Evolutionary conservation across 2,797 vertebrate genomes (phyloP).

Genomic region (Poeciliopsis gracilis): DNA sequence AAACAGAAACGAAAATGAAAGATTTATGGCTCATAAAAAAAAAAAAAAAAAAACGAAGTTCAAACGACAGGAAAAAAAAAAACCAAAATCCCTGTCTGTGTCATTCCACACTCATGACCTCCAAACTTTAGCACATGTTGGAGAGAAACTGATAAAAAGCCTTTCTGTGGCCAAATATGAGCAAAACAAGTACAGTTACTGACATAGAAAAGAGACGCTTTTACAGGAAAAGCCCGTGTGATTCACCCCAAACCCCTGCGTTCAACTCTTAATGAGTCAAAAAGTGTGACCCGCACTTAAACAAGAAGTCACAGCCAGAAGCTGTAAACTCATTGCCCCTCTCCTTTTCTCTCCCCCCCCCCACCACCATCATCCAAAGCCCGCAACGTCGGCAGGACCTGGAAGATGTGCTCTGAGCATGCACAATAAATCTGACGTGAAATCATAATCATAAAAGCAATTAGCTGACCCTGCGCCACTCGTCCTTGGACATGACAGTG

Average conservation of each 20-base stretch:
- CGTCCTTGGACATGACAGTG: slow-evolving; percentile 87
- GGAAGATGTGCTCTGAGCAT: slow-evolving; percentile 82
- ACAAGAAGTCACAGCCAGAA: slow-evolving; percentile 78
- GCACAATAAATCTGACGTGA: slow-evolving; percentile 88
- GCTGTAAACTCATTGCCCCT: slow-evolving; percentile 82
- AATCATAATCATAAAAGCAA: slow-evolving; percentile 90
- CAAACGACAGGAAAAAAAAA: slow-evolving; percentile 64
- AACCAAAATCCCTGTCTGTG: slow-evolving; percentile 71
- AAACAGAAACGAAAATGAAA: slow-evolving; percentile 67
- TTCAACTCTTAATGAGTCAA: slow-evolving; percentile 81
- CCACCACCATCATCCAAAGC: slow-evolving; percentile 38
- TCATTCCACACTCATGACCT: slow-evolving; percentile 69
- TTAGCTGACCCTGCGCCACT: slow-evolving; percentile 87
- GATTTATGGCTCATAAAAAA: slow-evolving; percentile 76
- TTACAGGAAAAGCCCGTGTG: slow-evolving; percentile 75
- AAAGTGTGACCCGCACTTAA: slow-evolving; percentile 81
- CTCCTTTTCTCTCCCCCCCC: slow-evolving; percentile 41
- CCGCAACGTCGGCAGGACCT: slow-evolving; percentile 79
- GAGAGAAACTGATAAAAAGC: slow-evolving; percentile 53
- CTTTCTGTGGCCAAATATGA: slow-evolving; percentile 61
- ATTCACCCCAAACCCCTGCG: slow-evolving; percentile 65
- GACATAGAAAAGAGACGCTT: slow-evolving; percentile 63
- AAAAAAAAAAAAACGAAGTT: slow-evolving; percentile 50
- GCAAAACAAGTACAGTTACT: slow-evolving; percentile 57
- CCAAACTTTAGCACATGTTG: slow-evolving; percentile 70